Percentiles rank a stretch among this genome's conserved stretches.
These are phyloP conservation scores for Xestoiulus laeticollis DNA, from an alignment of 2,888 invertebrate species.

Conservation along the genomic window DNA sequence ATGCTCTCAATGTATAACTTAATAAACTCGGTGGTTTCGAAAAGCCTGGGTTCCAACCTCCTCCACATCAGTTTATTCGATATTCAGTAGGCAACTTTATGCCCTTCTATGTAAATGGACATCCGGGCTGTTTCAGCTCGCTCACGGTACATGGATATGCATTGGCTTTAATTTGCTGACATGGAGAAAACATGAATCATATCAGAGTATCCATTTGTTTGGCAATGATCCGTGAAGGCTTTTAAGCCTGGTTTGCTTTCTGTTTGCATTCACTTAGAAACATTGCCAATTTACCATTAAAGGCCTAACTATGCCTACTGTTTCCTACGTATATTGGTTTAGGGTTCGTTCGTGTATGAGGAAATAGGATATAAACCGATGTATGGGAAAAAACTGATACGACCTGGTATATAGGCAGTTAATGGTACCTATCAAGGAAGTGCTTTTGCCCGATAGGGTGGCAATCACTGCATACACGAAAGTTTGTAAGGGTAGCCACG, in stretches of 20 bases:
- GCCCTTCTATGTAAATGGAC: not conserved
- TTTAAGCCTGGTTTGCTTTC: not conserved
- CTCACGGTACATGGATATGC: not conserved
- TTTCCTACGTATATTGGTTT: not conserved
- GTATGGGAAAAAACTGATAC: no score
- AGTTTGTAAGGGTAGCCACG: not conserved
- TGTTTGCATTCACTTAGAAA: conserved; percentile 21
- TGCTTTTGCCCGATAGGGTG: not conserved
- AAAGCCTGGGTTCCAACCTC: not conserved
- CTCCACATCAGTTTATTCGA: not conserved
- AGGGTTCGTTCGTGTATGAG: not conserved
- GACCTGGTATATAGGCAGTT: no score
- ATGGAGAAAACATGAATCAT: conserved; percentile 19
- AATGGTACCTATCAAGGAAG: no score
- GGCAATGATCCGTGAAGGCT: conserved; percentile 25
- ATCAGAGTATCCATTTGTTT: conserved; percentile 11
- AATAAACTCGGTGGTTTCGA: not conserved
- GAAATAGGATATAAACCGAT: no score
- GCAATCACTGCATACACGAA: not conserved
- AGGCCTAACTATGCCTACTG: not conserved
- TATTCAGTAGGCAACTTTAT: not conserved
- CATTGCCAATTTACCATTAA: conserved; percentile 27
- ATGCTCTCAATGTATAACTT: no score
- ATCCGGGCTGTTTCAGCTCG: not conserved
- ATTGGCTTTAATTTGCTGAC: not conserved